Evolutionary conservation across 2,797 vertebrate species (phyloP), one percentile per base, ranked within the genome.

Genomic region (Pteropus rufus): DNA sequence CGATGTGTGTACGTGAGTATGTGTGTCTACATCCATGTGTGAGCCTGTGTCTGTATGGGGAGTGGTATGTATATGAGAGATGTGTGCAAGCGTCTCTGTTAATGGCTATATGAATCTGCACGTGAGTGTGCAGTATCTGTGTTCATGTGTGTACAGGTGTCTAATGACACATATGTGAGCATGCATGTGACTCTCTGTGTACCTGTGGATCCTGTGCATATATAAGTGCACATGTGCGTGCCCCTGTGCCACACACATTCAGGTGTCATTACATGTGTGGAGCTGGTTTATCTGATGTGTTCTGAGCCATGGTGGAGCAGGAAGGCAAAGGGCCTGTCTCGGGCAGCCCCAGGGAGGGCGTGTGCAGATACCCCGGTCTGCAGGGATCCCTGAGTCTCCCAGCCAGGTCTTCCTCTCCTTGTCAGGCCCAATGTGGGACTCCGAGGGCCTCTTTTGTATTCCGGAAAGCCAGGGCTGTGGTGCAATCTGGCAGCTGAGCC

Each of bases 401-500:
- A 56, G n/a, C 7, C 15, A 31, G 58, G 11, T 91, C 67, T 73
- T 26, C 56, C 4, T 29, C 23, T 49, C 19, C n/a, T 10, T 62
- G n/a, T 11, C 23, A 79, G 76, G 83, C 52, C 6, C 46, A 46
- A 44, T 8, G 62, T 89, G 67, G 75, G 92, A 85, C 69, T 83
- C 70, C 73, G 75, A 3, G 5, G 73, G 56, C 64, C 46, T 86
- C 69, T 21, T 77, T 39, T 34, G 85, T 79, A 75, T 94, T 96
- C 88, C n/a, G 34, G 91, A 86, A 95, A 96, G 70, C 75, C 62
- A 41, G 39, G 76, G 67, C 64, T 91, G 76, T 97, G 97, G 95
- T 93, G 97, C 91, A 98, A 97, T 97, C 88, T 94, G 88, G 91
- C 89, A 67, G 88, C 97, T 5, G 88, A 97, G 86, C 95, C 96